A percentile compares a stretch with the other conserved stretches of the same genome.
phyloP scores from a whole-genome alignment of 2,113 vertebrate species.

The Sinosuthora webbiana region DNA sequence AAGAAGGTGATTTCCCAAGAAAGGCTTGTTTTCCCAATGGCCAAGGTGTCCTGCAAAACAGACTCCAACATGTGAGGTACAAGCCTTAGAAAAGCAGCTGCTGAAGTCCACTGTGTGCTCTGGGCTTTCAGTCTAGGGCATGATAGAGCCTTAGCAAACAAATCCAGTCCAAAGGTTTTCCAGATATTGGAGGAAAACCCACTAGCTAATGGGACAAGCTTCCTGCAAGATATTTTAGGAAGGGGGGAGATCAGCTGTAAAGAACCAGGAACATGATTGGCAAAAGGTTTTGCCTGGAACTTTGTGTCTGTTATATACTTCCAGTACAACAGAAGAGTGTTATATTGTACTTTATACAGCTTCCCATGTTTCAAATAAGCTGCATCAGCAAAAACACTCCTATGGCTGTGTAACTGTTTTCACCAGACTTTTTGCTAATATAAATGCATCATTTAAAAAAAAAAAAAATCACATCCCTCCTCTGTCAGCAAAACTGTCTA shows the following conservation, averaged over 20 bases:
- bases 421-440: slow-evolving; percentile 23
- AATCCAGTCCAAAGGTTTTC: not conserved
- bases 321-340: not conserved
- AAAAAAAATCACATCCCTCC: slow-evolving; percentile 4
- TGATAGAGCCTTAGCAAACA: not conserved
- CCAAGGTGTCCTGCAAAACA: not conserved
- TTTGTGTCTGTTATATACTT: not conserved
- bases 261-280: not conserved
- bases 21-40: not conserved
- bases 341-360: not conserved
- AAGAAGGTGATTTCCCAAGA: not conserved
- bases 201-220: not conserved
- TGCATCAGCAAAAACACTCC: slow-evolving; percentile 31
- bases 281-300: not conserved
- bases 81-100: not conserved
- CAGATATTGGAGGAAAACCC: not conserved
- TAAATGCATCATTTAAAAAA: not conserved
- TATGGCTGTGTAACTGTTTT: slow-evolving; percentile 13
- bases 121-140: not conserved
- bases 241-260: not conserved
- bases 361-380: slow-evolving; percentile 8
- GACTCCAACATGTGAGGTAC: not conserved
- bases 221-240: not conserved
- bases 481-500: slow-evolving; percentile 43
- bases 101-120: not conserved